A percentile compares a stretch with the other conserved stretches of the same genome.
phyloP scores from a whole-genome alignment of 2,888 invertebrate species.

The Zelleria hepariella region DNA sequence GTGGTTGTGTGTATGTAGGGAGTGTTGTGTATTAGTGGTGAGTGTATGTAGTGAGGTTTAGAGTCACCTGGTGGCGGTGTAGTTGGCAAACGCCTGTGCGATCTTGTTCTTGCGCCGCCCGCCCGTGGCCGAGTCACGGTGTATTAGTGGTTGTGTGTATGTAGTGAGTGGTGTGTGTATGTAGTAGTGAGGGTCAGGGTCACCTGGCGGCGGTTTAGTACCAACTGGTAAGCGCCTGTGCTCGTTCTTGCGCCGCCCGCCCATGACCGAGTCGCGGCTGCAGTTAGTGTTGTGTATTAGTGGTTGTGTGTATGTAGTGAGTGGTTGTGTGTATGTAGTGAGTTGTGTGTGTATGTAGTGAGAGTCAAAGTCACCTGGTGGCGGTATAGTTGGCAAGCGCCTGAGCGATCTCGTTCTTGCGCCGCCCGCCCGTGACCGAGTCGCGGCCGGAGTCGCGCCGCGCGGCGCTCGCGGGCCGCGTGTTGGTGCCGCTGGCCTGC shows the following conservation, averaged over 20 bases:
- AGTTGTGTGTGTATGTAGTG: no score
- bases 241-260: conserved; percentile 81
- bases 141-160: no score
- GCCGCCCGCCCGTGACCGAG: conserved; percentile 59
- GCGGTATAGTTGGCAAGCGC: conserved; percentile 91
- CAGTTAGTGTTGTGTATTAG: no score
- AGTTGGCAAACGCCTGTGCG: conserved; percentile 94
- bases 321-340: no score
- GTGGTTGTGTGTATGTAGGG: no score
- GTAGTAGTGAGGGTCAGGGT: neutral
- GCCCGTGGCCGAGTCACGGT: conserved; percentile 48
- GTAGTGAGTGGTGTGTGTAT: no score
- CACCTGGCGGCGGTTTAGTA: conserved; percentile 74
- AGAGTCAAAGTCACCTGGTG: neutral
- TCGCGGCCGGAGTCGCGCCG: conserved; percentile 50
- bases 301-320: no score
- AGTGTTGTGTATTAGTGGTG: no score
- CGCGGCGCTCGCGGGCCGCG: conserved; percentile 21
- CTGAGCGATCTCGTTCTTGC: conserved; percentile 92
- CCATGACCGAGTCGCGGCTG: conserved; percentile 51
- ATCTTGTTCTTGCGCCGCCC: conserved; percentile 86
- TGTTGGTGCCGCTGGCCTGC: conserved; percentile 11
- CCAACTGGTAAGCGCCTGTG: conserved; percentile 94
- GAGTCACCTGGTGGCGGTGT: no score
- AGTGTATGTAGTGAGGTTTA: no score